Conservation (phyloP, 2,797 vertebrate genomes). For the Tadarida brasiliensis region DNA sequence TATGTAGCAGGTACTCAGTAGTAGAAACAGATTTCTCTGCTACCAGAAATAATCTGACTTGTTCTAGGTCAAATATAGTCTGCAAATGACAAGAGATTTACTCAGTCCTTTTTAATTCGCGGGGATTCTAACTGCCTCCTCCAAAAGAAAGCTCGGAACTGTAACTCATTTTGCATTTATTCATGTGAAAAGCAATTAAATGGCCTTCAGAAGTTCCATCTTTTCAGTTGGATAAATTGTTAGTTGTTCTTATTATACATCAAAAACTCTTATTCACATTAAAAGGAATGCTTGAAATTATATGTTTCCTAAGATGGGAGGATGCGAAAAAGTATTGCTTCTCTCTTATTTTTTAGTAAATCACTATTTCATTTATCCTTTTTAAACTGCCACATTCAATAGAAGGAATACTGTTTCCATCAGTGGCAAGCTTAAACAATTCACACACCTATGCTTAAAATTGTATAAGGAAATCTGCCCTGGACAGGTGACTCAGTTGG, state of each 20-base stretch:
- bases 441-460: not conserved
- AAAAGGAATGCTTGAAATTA: not conserved
- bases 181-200: not conserved
- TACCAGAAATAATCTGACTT: not conserved
- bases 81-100: not conserved
- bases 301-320: not conserved
- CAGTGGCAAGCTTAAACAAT: not conserved
- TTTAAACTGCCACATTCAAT: not conserved
- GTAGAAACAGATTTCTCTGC: not conserved
- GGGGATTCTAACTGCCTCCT: not conserved
- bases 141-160: not conserved
- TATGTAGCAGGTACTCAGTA: not conserved
- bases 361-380: not conserved
- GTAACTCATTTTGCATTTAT: not conserved
- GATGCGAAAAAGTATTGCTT: not conserved
- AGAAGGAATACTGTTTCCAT: not conserved
- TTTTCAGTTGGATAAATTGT: not conserved
- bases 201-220: not conserved
- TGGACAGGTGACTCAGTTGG: not conserved
- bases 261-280: not conserved
- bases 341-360: slow-evolving; percentile 7
- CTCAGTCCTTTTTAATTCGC: not conserved
- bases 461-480: slow-evolving; percentile 2
- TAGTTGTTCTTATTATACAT: not conserved
- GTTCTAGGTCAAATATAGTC: not conserved